phyloP scores from a whole-genome alignment of 2,888 invertebrate species.

The Mythimna ferrago region DNA sequence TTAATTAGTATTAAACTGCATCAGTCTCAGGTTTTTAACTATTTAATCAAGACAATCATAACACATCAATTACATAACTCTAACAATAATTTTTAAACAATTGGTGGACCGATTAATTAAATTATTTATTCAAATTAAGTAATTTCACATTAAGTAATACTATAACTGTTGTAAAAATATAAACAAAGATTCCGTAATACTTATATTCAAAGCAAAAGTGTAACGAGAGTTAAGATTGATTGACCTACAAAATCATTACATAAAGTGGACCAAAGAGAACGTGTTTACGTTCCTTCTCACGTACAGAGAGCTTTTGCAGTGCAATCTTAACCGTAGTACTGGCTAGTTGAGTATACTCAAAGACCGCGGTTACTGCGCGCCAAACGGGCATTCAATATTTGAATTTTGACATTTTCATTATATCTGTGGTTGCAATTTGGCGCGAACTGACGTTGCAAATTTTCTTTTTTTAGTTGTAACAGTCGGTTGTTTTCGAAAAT shows the following conservation, averaged over 20 bases:
- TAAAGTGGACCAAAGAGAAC: conserved; percentile 61
- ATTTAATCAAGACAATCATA: not conserved
- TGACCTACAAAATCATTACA: conserved; percentile 66
- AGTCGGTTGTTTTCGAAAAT: conserved; percentile 40
- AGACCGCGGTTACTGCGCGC: conserved; percentile 53
- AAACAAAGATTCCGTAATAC: conserved; percentile 27
- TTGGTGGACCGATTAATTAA: not conserved
- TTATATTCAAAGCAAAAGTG: conserved; percentile 24
- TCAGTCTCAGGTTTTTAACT: not conserved
- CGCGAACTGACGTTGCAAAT: conserved; percentile 9
- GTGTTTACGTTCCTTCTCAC: conserved; percentile 62
- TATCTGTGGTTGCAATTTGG: conserved; percentile 37
- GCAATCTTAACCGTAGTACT: conserved; percentile 63
- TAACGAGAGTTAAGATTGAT: conserved; percentile 44
- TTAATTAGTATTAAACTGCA: not conserved
- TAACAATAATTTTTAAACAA: not conserved
- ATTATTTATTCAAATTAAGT: not conserved
- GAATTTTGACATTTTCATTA: conserved; percentile 44
- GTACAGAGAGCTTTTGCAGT: conserved; percentile 64
- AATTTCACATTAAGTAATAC: not conserved
- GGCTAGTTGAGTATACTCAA: conserved; percentile 58
- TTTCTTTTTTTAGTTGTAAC: not conserved
- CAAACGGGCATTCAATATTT: conserved; percentile 49
- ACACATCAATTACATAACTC: conserved; percentile 3
- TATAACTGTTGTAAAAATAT: not conserved